Base-by-base conservation (phyloP, 2,113 vertebrate genomes). In the Tragelaphus buxtoni region DNA sequence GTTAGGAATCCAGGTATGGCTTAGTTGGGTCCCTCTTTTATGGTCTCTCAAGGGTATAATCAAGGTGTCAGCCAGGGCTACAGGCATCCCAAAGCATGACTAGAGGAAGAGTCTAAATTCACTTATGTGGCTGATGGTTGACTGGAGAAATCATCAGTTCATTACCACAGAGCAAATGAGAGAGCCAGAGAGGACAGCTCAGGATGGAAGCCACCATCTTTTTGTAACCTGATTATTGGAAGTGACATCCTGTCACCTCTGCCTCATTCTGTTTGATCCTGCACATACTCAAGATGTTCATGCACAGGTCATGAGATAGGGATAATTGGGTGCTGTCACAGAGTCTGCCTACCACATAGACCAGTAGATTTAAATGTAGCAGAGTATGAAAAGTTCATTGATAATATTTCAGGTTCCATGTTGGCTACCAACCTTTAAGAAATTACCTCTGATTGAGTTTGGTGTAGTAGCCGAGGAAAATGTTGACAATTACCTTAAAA, bases 401-500 rank as follows among this genome's bases (percentile, higher is more conserved):
- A n/a, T 87, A 53, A 77, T 42, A 45, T 82, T 87, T 74, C 32
- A 92, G 30, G 80, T 89, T 84, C 49, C 26, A 56, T 30, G 30
- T 55, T 92, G 20, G 20, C 80, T 80, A 4, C 45, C 87, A 58
- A 60, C n/a, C 47, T 82, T 56, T 81, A 94, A 86, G 28, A 74
- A 86, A 51, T 55, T 88, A 76, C 12, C 51, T 51, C 82, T 63
- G 55, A 26, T 61, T 89, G 72, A 89, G 24, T 65, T 91, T 96
- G 87, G 32, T 69, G 4, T 81, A n/a, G 6, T 86, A 90, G 74
- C 60, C 51, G 49, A 56, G 28, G 55, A 88, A 7, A 94, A 91
- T 93, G 82, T 93, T 90, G 65, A 95, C 13, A 60, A 0, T 95
- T 90, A 90, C 86, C 81, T 88, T 72, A 82, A 94, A 77, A 95